Evolutionary conservation across 2,113 vertebrate genomes (phyloP).

Genomic region (Nerophis lumbriciformis): DNA sequence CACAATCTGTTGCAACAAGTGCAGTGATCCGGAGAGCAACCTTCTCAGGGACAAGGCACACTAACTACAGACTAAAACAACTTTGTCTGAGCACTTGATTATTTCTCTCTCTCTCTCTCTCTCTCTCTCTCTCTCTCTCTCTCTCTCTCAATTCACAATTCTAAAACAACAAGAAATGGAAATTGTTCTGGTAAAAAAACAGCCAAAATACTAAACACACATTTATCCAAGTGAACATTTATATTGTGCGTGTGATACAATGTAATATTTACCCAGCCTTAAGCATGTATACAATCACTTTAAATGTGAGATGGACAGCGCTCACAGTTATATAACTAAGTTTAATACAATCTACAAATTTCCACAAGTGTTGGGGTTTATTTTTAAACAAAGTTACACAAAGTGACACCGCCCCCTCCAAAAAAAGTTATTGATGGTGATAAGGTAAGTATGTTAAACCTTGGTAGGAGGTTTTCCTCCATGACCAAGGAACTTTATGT

Average conservation of each 20-base stretch:
- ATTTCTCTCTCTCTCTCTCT: not conserved
- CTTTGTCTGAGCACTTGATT: too few species aligned
- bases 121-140: not conserved
- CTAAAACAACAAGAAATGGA: not conserved
- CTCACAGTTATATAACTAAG: not conserved
- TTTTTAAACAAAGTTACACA: not conserved
- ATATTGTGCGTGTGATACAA: not conserved
- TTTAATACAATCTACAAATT: not conserved
- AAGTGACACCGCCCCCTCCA: not conserved
- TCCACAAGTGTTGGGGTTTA: not conserved
- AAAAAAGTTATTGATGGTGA: not conserved
- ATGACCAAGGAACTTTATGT: slow-evolving; percentile 19
- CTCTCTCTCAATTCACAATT: not conserved
- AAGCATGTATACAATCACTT: not conserved
- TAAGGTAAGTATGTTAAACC: slow-evolving; percentile 31
- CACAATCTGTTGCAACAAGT: slow-evolving; percentile 18
- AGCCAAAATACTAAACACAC: not conserved
- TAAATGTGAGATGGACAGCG: not conserved
- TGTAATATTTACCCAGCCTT: not conserved
- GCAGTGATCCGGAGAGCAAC: not conserved
- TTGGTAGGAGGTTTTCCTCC: slow-evolving; percentile 12
- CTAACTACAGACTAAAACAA: not conserved
- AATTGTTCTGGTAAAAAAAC: not conserved
- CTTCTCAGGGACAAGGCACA: not conserved
- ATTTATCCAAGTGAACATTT: not conserved